Base-by-base conservation (phyloP, 2,113 vertebrate genomes). In the Stegostoma tigrinum region DNA sequence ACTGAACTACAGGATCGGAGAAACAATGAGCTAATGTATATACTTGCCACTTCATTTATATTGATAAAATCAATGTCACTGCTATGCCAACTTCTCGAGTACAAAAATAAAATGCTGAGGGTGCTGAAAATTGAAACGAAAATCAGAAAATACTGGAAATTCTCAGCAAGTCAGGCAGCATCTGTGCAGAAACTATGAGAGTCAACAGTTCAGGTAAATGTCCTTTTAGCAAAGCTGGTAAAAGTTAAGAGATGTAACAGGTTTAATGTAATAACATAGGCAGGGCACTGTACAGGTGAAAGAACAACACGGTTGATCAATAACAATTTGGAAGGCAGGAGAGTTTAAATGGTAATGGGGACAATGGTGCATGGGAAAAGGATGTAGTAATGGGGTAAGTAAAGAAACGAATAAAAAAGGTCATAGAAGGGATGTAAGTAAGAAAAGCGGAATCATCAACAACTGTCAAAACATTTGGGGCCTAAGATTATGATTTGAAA, bases 1-100 rank as follows among this genome's bases (percentile, higher is more conserved):
- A 90, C 23, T 34, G 48, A 52, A 61, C 14, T 61, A 61, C 27
- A 61, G 87, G 30, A 90, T n/a, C 0, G 61, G 87, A 90, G 61
- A 64, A 90, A 90, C 55, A 90, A 90, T 64, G 87, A 52, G 87
- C 48, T 90, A 89, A 89, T 61, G 45, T 89, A 89, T 55, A 30
- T 89, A 90, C 61, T 34, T 90, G 55, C 30, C 48, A 61, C 52
- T 52, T 90, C 27, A 61, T 83, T 83, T 83, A 83, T 83, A 83
- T 83, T 45, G 80, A 83, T 83, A 83, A 83, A 83, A 83, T 83
- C 48, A 61, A 90, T 52, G 52, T 17, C 87, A 90, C 14, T 34
- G 52, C 48, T 27, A 90, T n/a, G 52, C 48, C 48, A 90, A 30
- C 52, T 61, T 90, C 87, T 61, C 87, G 2, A 61, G 2, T 52